Base-by-base conservation (phyloP, 2,113 vertebrate genomes). In the Anolis carolinensis region DNA sequence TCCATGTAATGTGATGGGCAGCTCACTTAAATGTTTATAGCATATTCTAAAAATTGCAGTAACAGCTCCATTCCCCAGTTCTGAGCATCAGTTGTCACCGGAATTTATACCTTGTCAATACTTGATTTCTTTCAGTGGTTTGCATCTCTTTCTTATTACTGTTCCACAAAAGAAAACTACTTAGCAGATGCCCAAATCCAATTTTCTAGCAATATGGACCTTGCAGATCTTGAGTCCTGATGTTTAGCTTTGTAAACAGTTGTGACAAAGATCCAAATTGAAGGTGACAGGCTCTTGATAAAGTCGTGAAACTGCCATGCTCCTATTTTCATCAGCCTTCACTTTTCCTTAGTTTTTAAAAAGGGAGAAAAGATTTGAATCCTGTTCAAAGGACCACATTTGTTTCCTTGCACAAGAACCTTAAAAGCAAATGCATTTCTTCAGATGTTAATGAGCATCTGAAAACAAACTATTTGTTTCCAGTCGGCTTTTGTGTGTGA, bases 231-330 rank as follows among this genome's bases (percentile, higher is more conserved):
- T 50, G 36, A 21, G 14, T 68, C 71, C 72, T 73, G 44, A 70
- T 76, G 48, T 39, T 63, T 86, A 75, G 67, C 14, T 32, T 36
- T n/a, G 48, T 73, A 81, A 88, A 16, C 36, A 78, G 67, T 71
- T 88, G 5, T 91, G 77, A 82, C 16, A 0, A 59, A 76, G 79
- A 79, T 76, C 74, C 68, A 78, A 59, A 89, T 18, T 80, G 70
- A 65, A 87, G 77, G 71, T 71, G 87, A 91, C 77, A 84, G 76
- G 7, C 82, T 55, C 50, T 84, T 86, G 81, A 78, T 75, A 78
- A 76, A 84, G 68, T 59, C 59, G 62, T 39, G 70, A 48, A 83
- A n/a, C 36, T 83, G 73, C 70, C 83, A 70, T 71, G 36, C 63
- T 81, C 8, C 0, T 79, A 55, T 73, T 81, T 84, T 81, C 27